phyloP scores from a whole-genome alignment of 2,113 vertebrate species.

The Harpagus bidentatus region DNA sequence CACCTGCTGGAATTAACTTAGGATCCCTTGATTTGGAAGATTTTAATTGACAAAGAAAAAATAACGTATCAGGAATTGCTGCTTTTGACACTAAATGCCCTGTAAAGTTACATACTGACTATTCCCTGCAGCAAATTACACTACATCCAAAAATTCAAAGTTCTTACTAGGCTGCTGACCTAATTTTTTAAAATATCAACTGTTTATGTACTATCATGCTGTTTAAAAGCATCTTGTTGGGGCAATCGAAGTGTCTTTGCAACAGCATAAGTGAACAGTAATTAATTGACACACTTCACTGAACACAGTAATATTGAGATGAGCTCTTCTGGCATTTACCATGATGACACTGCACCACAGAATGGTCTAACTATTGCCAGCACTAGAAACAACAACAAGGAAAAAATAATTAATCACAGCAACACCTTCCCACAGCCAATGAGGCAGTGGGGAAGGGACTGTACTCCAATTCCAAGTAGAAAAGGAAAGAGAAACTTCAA shows the following conservation, averaged over 20 bases:
- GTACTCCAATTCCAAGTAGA: neutral
- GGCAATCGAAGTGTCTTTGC: neutral
- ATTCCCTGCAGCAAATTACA: neutral
- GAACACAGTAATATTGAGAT: neutral
- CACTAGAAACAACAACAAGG: neutral
- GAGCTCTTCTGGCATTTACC: neutral
- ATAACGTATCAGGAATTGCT: neutral
- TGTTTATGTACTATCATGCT: neutral
- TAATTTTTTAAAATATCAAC: neutral
- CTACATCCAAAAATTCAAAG: neutral
- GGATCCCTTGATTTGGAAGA: neutral
- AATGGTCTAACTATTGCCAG: neutral
- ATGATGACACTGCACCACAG: accelerated
- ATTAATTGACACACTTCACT: neutral
- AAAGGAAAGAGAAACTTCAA: neutral
- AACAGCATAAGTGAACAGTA: neutral
- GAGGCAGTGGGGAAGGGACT: neutral
- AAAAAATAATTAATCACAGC: neutral
- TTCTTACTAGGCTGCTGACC: neutral
- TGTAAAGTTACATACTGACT: neutral
- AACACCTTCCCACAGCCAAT: neutral
- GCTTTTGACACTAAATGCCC: neutral
- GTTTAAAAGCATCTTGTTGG: neutral
- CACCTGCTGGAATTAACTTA: neutral
- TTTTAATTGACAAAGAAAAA: neutral